Evolutionary conservation across 1,140 invertebrate species (phyloP).

Genomic region (Heliconius hewitsoni): DNA sequence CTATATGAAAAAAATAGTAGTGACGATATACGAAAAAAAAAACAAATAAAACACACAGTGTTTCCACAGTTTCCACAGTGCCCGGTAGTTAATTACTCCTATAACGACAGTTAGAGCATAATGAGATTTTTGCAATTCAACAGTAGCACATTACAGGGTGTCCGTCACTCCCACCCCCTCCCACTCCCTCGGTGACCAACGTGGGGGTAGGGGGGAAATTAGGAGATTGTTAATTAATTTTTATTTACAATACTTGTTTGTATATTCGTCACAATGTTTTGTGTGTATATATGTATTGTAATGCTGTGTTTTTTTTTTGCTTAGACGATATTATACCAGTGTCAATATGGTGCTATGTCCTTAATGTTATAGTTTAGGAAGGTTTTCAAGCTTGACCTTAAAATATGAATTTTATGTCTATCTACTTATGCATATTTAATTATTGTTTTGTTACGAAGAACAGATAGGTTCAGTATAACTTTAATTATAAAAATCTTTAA

Average conservation of each 20-base stretch:
- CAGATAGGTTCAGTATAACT: too few species aligned
- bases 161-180: conserved; percentile 58
- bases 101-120: conserved; percentile 79
- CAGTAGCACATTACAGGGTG: conserved; percentile 75
- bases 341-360: neutral
- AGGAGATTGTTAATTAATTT: conserved; percentile 66
- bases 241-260: conserved; percentile 33
- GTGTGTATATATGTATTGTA: neutral
- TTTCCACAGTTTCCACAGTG: conserved; percentile 33
- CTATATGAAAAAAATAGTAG: neutral
- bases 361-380: too few species aligned
- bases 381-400: too few species aligned
- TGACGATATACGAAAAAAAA: neutral
- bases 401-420: too few species aligned
- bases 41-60: neutral
- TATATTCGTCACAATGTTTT: neutral
- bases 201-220: conserved; percentile 53
- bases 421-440: too few species aligned
- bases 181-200: conserved; percentile 40
- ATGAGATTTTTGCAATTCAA: conserved; percentile 81
- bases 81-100: conserved; percentile 75
- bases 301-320: neutral
- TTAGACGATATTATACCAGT: neutral
- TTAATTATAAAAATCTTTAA: too few species aligned
- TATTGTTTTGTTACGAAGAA: too few species aligned